Conservation (phyloP, 2,888 invertebrate genomes). For the Sphecodes monilicornis region DNA sequence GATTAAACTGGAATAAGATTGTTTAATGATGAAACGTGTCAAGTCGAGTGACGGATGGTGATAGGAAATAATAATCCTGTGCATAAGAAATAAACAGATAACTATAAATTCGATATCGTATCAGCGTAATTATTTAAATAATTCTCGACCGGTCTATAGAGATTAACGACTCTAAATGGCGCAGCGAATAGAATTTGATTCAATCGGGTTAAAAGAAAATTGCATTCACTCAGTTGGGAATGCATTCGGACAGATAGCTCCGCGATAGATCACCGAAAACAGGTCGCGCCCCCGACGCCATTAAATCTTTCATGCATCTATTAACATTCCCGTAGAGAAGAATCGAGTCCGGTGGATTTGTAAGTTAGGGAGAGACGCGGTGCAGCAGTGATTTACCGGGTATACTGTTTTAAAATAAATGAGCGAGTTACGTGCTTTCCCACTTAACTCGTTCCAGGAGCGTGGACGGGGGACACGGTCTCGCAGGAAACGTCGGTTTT, state of each 20-base stretch:
- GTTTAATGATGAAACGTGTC: too few species aligned
- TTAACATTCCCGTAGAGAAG: conserved; percentile 15
- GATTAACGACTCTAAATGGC: background rate
- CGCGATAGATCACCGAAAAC: conserved; percentile 15
- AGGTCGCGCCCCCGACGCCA: conserved; percentile 3
- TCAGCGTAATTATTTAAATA: background rate
- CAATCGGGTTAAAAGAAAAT: background rate
- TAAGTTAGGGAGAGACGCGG: conserved; percentile 5
- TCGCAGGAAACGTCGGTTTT: conserved; percentile 7
- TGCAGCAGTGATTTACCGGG: conserved; percentile 17
- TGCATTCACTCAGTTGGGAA: conserved; percentile 11
- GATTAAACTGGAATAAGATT: too few species aligned
- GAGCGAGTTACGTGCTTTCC: conserved; percentile 14
- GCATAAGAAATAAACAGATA: background rate
- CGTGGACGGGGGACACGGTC: background rate
- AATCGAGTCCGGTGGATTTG: conserved; percentile 20
- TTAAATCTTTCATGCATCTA: conserved; percentile 29
- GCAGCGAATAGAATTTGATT: background rate
- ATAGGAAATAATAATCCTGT: background rate
- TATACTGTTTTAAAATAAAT: conserved; percentile 25
- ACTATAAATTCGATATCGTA: background rate
- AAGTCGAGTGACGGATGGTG: too few species aligned
- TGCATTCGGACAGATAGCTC: background rate
- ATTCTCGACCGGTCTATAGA: background rate
- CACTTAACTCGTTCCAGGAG: conserved; percentile 10